Conservation (phyloP, 2,888 invertebrate species). For the Desoria tigrina region DNA sequence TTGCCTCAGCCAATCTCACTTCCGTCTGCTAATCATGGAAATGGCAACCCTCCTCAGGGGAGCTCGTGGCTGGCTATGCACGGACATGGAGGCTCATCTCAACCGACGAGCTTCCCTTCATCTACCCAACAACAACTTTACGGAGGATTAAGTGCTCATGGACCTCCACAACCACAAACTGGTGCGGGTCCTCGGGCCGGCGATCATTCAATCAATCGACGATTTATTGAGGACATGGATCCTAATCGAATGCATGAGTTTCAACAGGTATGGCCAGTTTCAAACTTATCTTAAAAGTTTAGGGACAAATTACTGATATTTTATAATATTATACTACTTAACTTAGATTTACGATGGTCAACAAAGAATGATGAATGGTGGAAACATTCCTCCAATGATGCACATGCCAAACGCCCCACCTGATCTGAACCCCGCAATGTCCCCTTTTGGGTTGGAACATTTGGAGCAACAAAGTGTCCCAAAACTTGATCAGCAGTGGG, state of each 20-base stretch:
- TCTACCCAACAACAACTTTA: constrained; percentile 30
- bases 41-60: neutral
- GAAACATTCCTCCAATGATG: constrained; percentile 42
- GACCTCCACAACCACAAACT: constrained; percentile 2
- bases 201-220: constrained; percentile 32
- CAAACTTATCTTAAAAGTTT: too few species aligned
- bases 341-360: constrained; percentile 48
- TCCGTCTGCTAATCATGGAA: constrained; percentile 17
- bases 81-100: constrained; percentile 24
- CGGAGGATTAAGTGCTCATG: constrained; percentile 27
- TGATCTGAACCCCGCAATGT: constrained; percentile 40
- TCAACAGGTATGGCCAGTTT: constrained; percentile 41
- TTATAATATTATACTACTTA: constrained; percentile 15
- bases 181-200: constrained; percentile 16
- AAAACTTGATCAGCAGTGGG: constrained; percentile 50
- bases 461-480: constrained; percentile 37
- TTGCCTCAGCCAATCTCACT: constrained; percentile 24
- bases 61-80: constrained; percentile 2
- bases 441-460: constrained; percentile 46
- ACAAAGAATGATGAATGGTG: constrained; percentile 50
- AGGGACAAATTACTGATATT: too few species aligned
- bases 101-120: constrained; percentile 24
- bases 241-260: constrained; percentile 20
- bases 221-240: constrained; percentile 50
- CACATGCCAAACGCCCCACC: constrained; percentile 46